Evolutionary conservation across 1,140 invertebrate genomes (phyloP).

Genomic region (Diploscapter pachys): DNA sequence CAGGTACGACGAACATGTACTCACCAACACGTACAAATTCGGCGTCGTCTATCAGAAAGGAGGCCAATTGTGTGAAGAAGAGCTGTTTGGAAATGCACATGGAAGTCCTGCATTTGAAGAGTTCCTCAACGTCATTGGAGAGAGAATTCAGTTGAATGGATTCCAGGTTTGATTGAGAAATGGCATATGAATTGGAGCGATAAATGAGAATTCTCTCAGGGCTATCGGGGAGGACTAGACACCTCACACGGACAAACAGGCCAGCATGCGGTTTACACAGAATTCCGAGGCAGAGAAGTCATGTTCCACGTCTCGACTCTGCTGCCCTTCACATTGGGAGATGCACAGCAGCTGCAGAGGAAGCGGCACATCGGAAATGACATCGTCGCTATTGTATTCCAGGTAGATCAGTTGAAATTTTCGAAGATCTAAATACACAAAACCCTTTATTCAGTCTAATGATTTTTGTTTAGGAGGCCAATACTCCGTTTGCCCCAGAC

Average conservation of each 20-base stretch:
- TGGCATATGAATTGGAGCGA: neutral
- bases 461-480: slow-evolving; percentile 69
- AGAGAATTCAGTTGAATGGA: slow-evolving; percentile 54
- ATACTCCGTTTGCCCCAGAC: slow-evolving; percentile 94
- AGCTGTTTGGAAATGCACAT: slow-evolving; percentile 62
- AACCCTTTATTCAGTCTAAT: no score
- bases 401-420: slow-evolving; percentile 60
- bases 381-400: slow-evolving; percentile 95
- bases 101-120: slow-evolving; percentile 62
- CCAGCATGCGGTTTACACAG: slow-evolving; percentile 83
- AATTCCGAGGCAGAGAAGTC: slow-evolving; percentile 70
- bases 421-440: no score
- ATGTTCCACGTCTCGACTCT: slow-evolving; percentile 66
- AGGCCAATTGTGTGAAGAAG: slow-evolving; percentile 69
- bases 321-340: slow-evolving; percentile 60
- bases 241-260: slow-evolving; percentile 80
- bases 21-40: slow-evolving; percentile 94
- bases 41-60: slow-evolving; percentile 92
- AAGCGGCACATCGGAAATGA: slow-evolving; percentile 66
- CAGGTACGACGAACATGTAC: slow-evolving; percentile 82
- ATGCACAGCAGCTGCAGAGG: slow-evolving; percentile 56
- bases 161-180: slow-evolving; percentile 23
- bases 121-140: slow-evolving; percentile 62
- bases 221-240: slow-evolving; percentile 86
- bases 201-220: slow-evolving; percentile 73